phyloP scores from a whole-genome alignment of 2,113 vertebrate genomes.

The Hemibagrus wyckioides region DNA sequence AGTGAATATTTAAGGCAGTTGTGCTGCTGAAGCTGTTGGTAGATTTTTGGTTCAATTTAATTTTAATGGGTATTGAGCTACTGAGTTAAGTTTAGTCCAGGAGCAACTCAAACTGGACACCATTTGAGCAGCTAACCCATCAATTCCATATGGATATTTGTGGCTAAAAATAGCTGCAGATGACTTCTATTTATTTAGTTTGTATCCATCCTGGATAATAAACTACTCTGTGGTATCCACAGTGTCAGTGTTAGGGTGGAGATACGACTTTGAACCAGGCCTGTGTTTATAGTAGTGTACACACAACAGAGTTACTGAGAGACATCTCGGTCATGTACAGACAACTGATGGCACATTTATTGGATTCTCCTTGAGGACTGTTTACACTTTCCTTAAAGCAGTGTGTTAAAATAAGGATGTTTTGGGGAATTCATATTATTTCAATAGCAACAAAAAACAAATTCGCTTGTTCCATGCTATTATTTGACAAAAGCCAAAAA shows the following conservation, averaged over 20 bases:
- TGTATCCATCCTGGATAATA: background rate
- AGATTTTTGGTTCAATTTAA: background rate
- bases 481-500: background rate
- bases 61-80: background rate
- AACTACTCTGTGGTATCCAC: background rate
- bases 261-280: background rate
- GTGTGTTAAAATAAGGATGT: conserved; percentile 14
- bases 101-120: background rate
- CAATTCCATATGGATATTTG: background rate
- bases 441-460: background rate
- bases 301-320: conserved; percentile 14
- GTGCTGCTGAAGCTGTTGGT: background rate
- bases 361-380: background rate
- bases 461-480: background rate
- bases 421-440: background rate
- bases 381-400: background rate
- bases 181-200: conserved; percentile 11
- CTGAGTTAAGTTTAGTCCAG: background rate
- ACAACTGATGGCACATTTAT: background rate
- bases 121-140: background rate
- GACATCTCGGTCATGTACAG: conserved; percentile 16
- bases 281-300: conserved; percentile 9
- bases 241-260: background rate
- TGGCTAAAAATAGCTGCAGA: background rate
- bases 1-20: background rate